Evolutionary conservation across 2,113 vertebrate species (phyloP).

Genomic region (Malaclemys terrapin): DNA sequence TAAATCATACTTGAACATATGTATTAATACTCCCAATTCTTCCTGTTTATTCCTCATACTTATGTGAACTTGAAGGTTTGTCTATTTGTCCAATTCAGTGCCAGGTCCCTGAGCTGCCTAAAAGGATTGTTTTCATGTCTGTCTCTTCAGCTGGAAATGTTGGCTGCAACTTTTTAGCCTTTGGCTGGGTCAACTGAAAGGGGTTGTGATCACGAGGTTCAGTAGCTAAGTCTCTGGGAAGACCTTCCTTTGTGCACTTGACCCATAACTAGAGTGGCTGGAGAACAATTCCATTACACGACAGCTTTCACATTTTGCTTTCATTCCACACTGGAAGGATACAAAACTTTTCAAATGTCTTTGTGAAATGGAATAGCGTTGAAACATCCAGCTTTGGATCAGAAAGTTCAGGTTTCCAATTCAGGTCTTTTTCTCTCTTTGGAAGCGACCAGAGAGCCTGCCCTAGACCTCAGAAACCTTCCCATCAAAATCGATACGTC

Average conservation of each 20-base stretch:
- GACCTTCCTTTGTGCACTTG: neutral
- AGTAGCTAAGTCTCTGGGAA: neutral
- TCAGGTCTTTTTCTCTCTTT: neutral
- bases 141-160: neutral
- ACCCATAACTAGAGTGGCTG: neutral
- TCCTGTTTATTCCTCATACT: neutral
- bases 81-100: neutral
- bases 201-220: neutral
- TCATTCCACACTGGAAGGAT: neutral
- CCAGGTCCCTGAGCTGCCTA: neutral
- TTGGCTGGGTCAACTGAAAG: neutral
- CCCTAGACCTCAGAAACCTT: neutral
- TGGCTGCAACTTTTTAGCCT: neutral
- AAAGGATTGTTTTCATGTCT: neutral
- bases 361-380: neutral
- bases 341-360: neutral
- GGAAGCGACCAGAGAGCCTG: neutral
- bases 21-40: neutral
- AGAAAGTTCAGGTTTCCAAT: neutral
- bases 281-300: neutral
- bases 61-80: neutral
- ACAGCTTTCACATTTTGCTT: neutral
- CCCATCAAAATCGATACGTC: neutral
- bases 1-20: neutral
- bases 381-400: fast-evolving